phyloP scores from a whole-genome alignment of 2,797 vertebrate species.

The Epinephelus awoara region DNA sequence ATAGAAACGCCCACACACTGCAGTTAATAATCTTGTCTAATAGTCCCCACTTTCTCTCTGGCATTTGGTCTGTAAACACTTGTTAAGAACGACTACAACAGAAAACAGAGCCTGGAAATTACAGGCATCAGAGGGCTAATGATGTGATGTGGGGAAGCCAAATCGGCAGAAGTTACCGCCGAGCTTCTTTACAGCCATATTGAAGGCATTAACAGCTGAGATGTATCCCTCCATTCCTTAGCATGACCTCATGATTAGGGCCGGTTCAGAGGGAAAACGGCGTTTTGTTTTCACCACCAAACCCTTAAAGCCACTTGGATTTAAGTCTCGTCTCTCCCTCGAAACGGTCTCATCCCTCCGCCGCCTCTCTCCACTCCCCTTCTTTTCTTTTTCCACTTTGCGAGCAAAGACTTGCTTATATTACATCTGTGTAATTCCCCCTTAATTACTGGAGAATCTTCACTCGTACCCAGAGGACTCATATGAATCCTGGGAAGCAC shows the following conservation, averaged over 20 bases:
- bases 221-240: conserved; percentile 77
- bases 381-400: conserved; percentile 66
- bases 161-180: conserved; percentile 56
- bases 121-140: conserved; percentile 73
- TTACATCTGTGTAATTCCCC: conserved; percentile 73
- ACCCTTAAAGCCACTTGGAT: conserved; percentile 68
- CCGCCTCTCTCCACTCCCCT: conserved; percentile 56
- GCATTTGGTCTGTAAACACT: conserved; percentile 75
- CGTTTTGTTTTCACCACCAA: conserved; percentile 74
- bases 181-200: conserved; percentile 72
- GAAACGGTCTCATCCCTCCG: conserved; percentile 40
- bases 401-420: conserved; percentile 77
- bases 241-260: conserved; percentile 83
- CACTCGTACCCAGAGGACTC: conserved; percentile 70
- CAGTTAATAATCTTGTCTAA: conserved; percentile 68
- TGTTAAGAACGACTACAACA: conserved; percentile 63
- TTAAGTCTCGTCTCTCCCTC: conserved; percentile 52
- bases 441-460: conserved; percentile 77
- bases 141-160: conserved; percentile 66
- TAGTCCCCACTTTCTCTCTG: conserved; percentile 62
- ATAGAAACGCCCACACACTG: conserved; percentile 23
- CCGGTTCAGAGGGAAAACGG: conserved; percentile 59
- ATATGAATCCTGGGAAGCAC: conserved; percentile 51
- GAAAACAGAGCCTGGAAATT: conserved; percentile 73
- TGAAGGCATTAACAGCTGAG: conserved; percentile 84